A percentile compares a stretch with the other conserved stretches of the same genome.
phyloP scores from a whole-genome alignment of 2,797 vertebrate genomes.

The Pseudomugil gertrudae region DNA sequence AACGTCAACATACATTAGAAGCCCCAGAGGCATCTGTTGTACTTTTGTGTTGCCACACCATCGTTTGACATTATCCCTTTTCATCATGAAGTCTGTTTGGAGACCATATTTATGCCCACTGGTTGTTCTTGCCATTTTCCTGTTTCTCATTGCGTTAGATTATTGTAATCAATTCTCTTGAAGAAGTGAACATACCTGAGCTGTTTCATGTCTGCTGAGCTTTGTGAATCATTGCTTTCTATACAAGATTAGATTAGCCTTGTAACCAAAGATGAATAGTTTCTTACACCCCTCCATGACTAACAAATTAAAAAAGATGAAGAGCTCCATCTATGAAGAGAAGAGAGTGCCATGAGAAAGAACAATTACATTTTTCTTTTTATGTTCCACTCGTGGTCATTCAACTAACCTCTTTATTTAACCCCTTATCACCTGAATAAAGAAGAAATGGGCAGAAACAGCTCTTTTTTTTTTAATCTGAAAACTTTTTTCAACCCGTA shows the following conservation, averaged over 20 bases:
- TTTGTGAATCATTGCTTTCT: slow-evolving; percentile 52
- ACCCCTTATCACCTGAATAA: no score
- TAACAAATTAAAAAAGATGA: slow-evolving; percentile 63
- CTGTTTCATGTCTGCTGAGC: slow-evolving; percentile 60
- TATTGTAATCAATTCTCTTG: slow-evolving; percentile 50
- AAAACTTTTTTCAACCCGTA: no score
- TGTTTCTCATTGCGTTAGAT: slow-evolving; percentile 54
- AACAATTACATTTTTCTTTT: slow-evolving; percentile 74
- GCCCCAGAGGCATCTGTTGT: background rate
- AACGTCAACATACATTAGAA: background rate
- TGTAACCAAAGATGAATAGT: slow-evolving; percentile 75
- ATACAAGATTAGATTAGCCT: slow-evolving; percentile 69
- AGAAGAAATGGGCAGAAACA: no score
- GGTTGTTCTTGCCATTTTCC: slow-evolving; percentile 33
- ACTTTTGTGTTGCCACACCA: slow-evolving; percentile 8
- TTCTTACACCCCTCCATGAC: slow-evolving; percentile 54
- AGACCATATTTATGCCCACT: slow-evolving; percentile 39
- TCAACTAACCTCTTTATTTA: slow-evolving; percentile 77
- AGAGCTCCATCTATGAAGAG: slow-evolving; percentile 48
- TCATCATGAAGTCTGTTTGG: slow-evolving; percentile 24
- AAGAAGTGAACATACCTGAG: slow-evolving; percentile 59
- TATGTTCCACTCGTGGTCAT: slow-evolving; percentile 73
- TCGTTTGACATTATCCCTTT: slow-evolving; percentile 38
- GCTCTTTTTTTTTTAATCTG: no score
- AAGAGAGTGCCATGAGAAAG: slow-evolving; percentile 60